Conservation (phyloP, 1,140 invertebrate species). For the Catajapyx aquilonaris region DNA sequence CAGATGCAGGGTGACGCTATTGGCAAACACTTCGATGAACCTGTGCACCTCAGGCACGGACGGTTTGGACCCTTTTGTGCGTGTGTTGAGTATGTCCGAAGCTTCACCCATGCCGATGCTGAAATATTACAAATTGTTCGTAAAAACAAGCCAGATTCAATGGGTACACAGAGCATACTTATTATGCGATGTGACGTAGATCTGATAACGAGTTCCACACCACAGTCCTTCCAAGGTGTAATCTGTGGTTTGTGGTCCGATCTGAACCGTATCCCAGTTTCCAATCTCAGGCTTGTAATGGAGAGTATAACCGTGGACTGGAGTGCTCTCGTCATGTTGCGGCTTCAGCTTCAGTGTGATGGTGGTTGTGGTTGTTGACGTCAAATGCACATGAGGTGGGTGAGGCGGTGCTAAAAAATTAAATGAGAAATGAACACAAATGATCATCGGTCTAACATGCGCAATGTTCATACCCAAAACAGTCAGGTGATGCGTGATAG, state of each 20-base stretch:
- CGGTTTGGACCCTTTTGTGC: conserved; percentile 72
- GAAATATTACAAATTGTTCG: conserved; percentile 5
- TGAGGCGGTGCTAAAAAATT: conserved; percentile 46
- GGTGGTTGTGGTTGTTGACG: conserved; percentile 62
- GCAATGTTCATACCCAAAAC: conserved; percentile 42
- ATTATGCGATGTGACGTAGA: conserved; percentile 78
- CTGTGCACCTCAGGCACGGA: conserved; percentile 69
- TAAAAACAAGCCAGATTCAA: not conserved
- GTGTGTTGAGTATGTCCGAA: conserved; percentile 63
- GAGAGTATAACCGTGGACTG: conserved; percentile 68
- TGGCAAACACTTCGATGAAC: conserved; percentile 78
- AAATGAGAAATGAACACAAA: not conserved
- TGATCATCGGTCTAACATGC: too few species aligned
- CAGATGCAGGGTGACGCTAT: conserved; percentile 73
- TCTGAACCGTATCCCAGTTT: conserved; percentile 72
- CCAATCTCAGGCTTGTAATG: conserved; percentile 84
- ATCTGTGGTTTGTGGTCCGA: conserved; percentile 46
- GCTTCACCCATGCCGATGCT: conserved; percentile 76
- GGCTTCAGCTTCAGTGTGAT: conserved; percentile 58
- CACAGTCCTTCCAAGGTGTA: conserved; percentile 68
- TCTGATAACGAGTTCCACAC: conserved; percentile 77
- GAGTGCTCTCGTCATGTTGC: conserved; percentile 45
- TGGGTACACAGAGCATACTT: conserved; percentile 31
- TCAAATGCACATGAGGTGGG: conserved; percentile 52
- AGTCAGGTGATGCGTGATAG: conserved; percentile 69